Evolutionary conservation across 2,113 vertebrate genomes (phyloP).

Genomic region (Ibidorhyncha struthersii): DNA sequence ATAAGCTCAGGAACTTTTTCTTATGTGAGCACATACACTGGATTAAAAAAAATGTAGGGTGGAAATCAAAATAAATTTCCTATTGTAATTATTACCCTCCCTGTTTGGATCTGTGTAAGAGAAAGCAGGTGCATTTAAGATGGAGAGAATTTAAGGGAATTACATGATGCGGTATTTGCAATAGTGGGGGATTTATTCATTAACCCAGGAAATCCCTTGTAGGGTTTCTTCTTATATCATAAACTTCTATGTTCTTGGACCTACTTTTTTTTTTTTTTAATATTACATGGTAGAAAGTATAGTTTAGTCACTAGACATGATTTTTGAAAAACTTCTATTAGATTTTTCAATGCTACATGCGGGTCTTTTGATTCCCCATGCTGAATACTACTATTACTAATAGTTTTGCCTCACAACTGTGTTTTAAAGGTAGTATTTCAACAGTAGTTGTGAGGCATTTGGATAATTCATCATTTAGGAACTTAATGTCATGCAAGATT

Average conservation of each 20-base stretch:
- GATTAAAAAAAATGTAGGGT: not conserved
- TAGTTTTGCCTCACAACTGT: not conserved
- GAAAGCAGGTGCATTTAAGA: not conserved
- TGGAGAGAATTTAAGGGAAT: not conserved
- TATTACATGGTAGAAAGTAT: not conserved
- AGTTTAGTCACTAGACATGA: not conserved
- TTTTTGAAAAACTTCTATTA: not conserved
- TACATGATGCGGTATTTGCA: not conserved
- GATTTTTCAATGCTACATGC: not conserved
- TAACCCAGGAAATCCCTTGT: not conserved
- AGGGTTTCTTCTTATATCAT: rapidly evolving
- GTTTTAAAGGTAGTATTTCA: not conserved
- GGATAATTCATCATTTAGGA: not conserved
- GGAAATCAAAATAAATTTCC: not conserved
- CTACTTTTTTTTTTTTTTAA: not conserved
- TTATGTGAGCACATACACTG: not conserved
- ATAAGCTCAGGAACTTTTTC: not conserved
- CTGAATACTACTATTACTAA: not conserved
- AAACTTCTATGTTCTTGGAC: not conserved
- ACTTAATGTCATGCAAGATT: not conserved
- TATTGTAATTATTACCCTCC: not conserved
- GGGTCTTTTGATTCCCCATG: not conserved
- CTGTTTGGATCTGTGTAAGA: not conserved
- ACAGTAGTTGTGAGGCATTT: not conserved
- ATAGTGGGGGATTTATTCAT: not conserved